These are phyloP conservation scores for Dasyurus viverrinus DNA, from an alignment of 2,113 vertebrate genomes.

Conservation along the genomic window DNA sequence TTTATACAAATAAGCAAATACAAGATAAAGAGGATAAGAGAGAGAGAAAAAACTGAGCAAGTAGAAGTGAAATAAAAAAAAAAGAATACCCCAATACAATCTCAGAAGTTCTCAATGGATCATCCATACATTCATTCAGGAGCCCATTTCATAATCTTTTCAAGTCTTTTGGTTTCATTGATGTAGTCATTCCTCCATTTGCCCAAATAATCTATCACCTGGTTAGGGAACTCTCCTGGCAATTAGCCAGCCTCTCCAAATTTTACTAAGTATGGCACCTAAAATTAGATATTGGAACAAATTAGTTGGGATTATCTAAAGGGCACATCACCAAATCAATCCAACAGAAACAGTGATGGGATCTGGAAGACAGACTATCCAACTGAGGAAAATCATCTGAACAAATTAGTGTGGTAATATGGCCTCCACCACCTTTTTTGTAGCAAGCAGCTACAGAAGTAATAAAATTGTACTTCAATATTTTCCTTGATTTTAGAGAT, in stretches of 20 bases:
- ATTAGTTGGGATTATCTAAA: too few species aligned
- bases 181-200: background rate
- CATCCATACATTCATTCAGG: background rate
- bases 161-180: background rate
- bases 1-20: background rate
- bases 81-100: background rate
- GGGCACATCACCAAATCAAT: too few species aligned
- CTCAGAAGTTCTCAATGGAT: background rate
- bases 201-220: background rate
- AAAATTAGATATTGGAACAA: background rate
- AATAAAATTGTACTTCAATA: slow-evolving; percentile 64
- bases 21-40: background rate
- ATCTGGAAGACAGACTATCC: too few species aligned
- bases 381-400: slow-evolving; percentile 37
- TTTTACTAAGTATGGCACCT: background rate
- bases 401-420: slow-evolving; percentile 50
- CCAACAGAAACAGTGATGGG: too few species aligned
- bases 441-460: slow-evolving; percentile 70
- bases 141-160: background rate
- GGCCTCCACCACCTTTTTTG: slow-evolving; percentile 61
- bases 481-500: slow-evolving; percentile 76
- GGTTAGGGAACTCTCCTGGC: background rate
- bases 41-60: background rate
- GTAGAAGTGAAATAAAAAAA: background rate
- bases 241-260: background rate